Conservation (phyloP, 30 jellyfish, hydroid and myxozoan genomes). For the Clytia hemisphaerica region DNA sequence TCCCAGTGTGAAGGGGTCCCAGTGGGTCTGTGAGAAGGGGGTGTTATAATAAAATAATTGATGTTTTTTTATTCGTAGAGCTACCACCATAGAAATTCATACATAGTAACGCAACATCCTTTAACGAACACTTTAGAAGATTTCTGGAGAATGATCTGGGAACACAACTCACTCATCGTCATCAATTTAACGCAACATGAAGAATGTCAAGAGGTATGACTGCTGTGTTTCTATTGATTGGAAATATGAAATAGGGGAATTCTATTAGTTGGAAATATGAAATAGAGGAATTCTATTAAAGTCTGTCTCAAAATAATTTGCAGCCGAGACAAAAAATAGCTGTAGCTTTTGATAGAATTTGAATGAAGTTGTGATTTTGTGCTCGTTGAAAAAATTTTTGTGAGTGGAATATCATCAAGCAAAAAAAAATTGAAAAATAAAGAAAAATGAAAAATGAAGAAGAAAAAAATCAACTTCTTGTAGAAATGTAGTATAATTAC, state of each 20-base stretch:
- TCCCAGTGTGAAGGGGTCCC: no score
- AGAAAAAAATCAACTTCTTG: no score
- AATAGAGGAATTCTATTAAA: no score
- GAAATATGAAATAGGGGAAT: background rate
- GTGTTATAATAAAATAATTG: background rate
- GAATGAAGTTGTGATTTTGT: no score
- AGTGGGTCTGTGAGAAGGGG: no score
- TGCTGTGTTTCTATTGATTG: background rate
- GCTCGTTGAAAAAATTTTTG: background rate
- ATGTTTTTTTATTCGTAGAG: slow-evolving; percentile 29
- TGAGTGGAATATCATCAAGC: no score
- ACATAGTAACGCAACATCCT: slow-evolving; percentile 81
- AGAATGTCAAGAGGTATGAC: slow-evolving; percentile 49
- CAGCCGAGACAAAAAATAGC: no score
- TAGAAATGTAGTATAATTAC: background rate
- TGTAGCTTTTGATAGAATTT: no score
- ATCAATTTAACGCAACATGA: slow-evolving; percentile 63
- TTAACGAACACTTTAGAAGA: slow-evolving; percentile 68
- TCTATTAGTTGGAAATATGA: background rate
- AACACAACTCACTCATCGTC: slow-evolving; percentile 33
- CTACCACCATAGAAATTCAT: slow-evolving; percentile 39
- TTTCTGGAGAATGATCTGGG: slow-evolving; percentile 91
- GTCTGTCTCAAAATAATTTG: no score
- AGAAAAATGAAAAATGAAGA: no score
- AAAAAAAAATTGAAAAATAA: no score